These are phyloP conservation scores for Equus quagga DNA, from an alignment of 2,113 vertebrate genomes.

Conservation along the genomic window DNA sequence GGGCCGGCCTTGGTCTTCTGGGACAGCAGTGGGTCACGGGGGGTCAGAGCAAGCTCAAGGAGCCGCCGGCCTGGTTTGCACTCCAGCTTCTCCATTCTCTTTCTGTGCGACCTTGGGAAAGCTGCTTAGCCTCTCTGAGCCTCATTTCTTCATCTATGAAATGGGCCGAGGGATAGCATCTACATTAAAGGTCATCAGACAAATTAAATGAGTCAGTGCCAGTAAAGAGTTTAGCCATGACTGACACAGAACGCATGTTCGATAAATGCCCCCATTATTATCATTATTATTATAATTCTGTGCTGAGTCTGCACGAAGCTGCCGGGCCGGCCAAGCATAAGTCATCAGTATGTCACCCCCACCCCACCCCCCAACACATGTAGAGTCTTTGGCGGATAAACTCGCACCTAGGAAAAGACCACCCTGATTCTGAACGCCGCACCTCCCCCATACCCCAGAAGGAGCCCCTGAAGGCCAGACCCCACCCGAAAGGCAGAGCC, in stretches of 20 bases:
- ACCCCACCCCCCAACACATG: neutral
- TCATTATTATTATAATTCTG: neutral
- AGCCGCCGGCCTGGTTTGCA: neutral
- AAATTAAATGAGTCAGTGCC: neutral
- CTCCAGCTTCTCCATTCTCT: neutral
- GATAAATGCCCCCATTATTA: accelerated
- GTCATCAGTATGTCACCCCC: neutral
- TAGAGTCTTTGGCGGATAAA: neutral
- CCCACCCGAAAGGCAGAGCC: neutral
- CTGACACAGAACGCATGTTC: accelerated
- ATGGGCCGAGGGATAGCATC: neutral
- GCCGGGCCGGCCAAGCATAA: neutral
- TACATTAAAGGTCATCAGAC: neutral
- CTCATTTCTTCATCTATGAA: constrained; percentile 50
- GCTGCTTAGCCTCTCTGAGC: neutral
- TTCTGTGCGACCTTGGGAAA: neutral
- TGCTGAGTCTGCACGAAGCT: neutral
- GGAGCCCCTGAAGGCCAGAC: neutral
- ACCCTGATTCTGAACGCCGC: neutral
- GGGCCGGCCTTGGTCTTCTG: neutral
- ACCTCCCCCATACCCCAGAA: neutral
- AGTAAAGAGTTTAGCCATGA: accelerated
- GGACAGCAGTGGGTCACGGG: accelerated
- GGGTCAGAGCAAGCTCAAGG: accelerated
- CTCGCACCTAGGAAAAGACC: neutral